Conservation (phyloP, 1,140 invertebrate genomes). For the Caerostris darwini region DNA sequence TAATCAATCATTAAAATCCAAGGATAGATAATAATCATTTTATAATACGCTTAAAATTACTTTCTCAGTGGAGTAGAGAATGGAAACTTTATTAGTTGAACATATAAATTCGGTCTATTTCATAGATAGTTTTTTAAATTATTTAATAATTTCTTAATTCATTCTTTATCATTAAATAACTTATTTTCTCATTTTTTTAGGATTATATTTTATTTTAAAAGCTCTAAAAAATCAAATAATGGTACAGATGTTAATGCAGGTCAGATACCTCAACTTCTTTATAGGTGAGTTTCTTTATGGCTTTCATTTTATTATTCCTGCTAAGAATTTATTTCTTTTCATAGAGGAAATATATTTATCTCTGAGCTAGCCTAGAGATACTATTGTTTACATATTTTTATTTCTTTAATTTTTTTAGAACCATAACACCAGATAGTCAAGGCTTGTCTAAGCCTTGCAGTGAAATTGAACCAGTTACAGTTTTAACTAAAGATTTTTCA, state of each 20-base stretch:
- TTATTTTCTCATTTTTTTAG: slow-evolving; percentile 81
- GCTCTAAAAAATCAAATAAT: slow-evolving; percentile 98
- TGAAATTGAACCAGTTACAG: slow-evolving; percentile 87
- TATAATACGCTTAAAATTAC: too few relatives aligned
- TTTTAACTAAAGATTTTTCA: slow-evolving; percentile 89
- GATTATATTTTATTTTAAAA: slow-evolving; percentile 97
- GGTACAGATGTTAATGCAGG: slow-evolving; percentile 99
- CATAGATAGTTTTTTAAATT: too few relatives aligned
- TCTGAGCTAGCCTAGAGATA: background rate
- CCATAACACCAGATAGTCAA: slow-evolving; percentile 76
- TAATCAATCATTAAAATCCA: too few relatives aligned
- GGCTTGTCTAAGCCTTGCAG: slow-evolving; percentile 83
- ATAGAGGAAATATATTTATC: background rate
- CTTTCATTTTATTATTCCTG: too few relatives aligned
- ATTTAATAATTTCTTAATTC: too few relatives aligned
- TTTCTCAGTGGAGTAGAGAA: too few relatives aligned
- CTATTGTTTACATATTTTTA: too few relatives aligned
- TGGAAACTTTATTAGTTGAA: too few relatives aligned
- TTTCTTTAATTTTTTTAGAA: slow-evolving; percentile 2
- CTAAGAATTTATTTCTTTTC: too few relatives aligned
- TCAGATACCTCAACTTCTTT: slow-evolving; percentile 97
- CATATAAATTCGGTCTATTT: too few relatives aligned
- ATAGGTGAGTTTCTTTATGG: slow-evolving; percentile 83
- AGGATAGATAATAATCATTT: too few relatives aligned
- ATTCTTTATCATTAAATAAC: too few relatives aligned